Conservation (phyloP, 2,888 invertebrate species). For the Ganaspis brasiliensis region DNA sequence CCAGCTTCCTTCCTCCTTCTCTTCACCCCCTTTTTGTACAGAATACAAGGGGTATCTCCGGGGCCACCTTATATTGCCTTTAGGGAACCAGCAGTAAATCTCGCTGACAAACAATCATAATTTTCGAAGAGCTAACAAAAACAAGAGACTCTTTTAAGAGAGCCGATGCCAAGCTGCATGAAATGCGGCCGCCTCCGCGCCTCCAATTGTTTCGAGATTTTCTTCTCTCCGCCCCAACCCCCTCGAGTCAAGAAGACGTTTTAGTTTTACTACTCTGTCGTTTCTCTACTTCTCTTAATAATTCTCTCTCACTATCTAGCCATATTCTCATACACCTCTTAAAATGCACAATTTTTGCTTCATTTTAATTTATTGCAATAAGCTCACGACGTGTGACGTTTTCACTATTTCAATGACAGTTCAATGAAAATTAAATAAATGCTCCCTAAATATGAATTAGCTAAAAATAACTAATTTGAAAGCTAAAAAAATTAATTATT, state of each 20-base stretch:
- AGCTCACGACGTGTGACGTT: too few species aligned
- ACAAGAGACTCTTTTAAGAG: conserved; percentile 75
- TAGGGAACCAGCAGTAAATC: conserved; percentile 74
- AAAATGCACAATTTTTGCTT: background rate
- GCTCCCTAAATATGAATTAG: too few species aligned
- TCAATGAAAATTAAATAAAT: too few species aligned
- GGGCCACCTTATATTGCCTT: conserved; percentile 56
- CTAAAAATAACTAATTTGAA: too few species aligned
- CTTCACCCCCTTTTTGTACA: conserved; percentile 37
- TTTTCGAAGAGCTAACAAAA: conserved; percentile 77
- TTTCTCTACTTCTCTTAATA: conserved; percentile 44
- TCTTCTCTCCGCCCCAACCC: conserved; percentile 62
- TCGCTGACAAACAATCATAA: conserved; percentile 79
- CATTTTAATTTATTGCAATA: background rate
- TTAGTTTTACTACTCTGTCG: conserved; percentile 26
- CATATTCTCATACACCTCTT: background rate
- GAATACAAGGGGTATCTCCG: conserved; percentile 48
- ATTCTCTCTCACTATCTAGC: conserved; percentile 30
- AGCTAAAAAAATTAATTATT: too few species aligned
- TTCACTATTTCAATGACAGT: too few species aligned
- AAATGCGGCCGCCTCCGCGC: conserved; percentile 77
- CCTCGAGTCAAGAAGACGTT: conserved; percentile 64
- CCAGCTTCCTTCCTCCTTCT: conserved; percentile 50
- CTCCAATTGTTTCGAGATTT: conserved; percentile 78
- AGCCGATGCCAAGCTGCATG: conserved; percentile 77